Conservation (phyloP, 2,797 vertebrate species). For the Lithobates sylvaticus region DNA sequence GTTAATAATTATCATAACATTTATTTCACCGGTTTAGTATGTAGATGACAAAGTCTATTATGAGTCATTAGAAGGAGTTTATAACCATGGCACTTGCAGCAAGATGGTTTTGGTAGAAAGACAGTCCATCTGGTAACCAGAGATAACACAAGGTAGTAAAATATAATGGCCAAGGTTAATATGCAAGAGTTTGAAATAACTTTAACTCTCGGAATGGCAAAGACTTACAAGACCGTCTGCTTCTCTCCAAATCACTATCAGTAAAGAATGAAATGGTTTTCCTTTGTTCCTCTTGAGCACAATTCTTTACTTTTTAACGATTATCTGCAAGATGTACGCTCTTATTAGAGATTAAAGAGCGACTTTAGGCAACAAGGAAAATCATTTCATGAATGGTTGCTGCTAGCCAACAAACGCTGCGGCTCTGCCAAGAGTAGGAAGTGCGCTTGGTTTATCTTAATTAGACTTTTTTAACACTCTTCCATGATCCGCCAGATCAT, state of each 20-base stretch:
- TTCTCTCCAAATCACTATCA: constrained; percentile 38
- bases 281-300: constrained; percentile 53
- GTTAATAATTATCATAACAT: constrained; percentile 65
- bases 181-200: constrained; percentile 58
- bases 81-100: constrained; percentile 59
- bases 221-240: constrained; percentile 47
- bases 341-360: constrained; percentile 20
- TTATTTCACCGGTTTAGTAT: constrained; percentile 62
- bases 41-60: constrained; percentile 64
- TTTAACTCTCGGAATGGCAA: constrained; percentile 31
- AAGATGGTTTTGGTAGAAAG: constrained; percentile 62
- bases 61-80: constrained; percentile 65
- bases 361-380: background rate
- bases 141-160: constrained; percentile 57
- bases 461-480: background rate
- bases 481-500: background rate
- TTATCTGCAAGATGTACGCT: constrained; percentile 31
- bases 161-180: constrained; percentile 63
- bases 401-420: background rate
- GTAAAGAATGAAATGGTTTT: constrained; percentile 44
- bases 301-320: constrained; percentile 56
- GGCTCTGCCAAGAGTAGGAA: background rate
- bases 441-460: background rate
- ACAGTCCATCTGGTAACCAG: constrained; percentile 63
- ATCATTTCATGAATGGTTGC: background rate